A percentile compares a stretch with the other conserved stretches of the same genome.
Evolutionary conservation across 1,140 invertebrate genomes (phyloP).

Genomic region (Drosophila repleta): DNA sequence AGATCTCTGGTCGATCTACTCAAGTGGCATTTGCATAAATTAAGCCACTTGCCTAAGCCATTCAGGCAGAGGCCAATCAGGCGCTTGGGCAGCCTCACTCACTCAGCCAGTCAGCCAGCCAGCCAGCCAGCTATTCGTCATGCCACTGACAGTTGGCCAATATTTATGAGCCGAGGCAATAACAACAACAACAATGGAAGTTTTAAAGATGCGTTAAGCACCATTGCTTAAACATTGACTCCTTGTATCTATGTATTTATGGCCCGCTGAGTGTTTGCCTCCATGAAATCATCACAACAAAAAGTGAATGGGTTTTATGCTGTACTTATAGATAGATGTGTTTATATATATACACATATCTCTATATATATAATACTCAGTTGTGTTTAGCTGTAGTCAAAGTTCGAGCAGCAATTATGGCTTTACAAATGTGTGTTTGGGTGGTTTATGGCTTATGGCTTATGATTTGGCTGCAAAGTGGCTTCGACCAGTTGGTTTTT

Average conservation of each 20-base stretch:
- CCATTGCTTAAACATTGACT: slow-evolving; percentile 51
- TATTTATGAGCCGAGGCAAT: slow-evolving; percentile 64
- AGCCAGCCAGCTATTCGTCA: slow-evolving; percentile 69
- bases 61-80: slow-evolving; percentile 67
- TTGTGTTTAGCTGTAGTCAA: slow-evolving; percentile 14
- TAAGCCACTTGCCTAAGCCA: slow-evolving; percentile 66
- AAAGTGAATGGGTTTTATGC: slow-evolving; percentile 80
- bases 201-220: slow-evolving; percentile 68
- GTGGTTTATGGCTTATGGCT: slow-evolving; percentile 57
- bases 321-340: slow-evolving; percentile 42
- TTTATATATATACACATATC: slow-evolving; percentile 1
- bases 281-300: slow-evolving; percentile 59
- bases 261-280: slow-evolving; percentile 43
- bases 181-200: slow-evolving; percentile 49
- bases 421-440: slow-evolving; percentile 61
- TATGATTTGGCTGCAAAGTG: slow-evolving; percentile 12
- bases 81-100: slow-evolving; percentile 37
- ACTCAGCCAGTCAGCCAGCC: no score
- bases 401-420: slow-evolving; percentile 54
- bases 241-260: slow-evolving; percentile 62
- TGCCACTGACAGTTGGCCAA: slow-evolving; percentile 63
- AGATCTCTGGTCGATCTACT: slow-evolving; percentile 36
- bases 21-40: slow-evolving; percentile 72
- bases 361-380: slow-evolving; percentile 15
- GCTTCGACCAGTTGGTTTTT: slow-evolving; percentile 32